A percentile compares a stretch with the other conserved stretches of the same genome.
phyloP scores from a whole-genome alignment of 2,888 invertebrate species.

The Unio delphinus region DNA sequence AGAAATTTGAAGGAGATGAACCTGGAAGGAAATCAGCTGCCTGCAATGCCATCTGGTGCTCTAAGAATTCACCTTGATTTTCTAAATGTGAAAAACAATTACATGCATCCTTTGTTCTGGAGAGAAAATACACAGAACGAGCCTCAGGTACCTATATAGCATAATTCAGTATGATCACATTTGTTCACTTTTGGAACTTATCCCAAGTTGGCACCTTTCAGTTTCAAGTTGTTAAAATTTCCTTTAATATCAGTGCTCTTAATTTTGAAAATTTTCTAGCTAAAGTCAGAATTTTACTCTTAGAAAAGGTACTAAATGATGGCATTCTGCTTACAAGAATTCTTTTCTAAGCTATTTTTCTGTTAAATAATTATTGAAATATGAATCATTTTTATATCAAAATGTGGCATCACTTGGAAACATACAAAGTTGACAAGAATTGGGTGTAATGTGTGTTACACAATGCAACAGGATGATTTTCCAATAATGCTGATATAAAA shows the following conservation, averaged over 20 bases:
- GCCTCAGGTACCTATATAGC: constrained; percentile 56
- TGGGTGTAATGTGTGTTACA: not conserved
- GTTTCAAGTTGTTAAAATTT: too few relatives aligned
- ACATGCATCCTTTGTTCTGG: constrained; percentile 71
- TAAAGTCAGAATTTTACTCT: not conserved
- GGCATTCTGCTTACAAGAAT: not conserved
- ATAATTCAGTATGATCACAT: too few relatives aligned
- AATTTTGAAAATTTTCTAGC: not conserved
- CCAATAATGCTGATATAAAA: not conserved
- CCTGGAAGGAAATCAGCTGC: constrained; percentile 68
- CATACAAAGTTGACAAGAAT: not conserved
- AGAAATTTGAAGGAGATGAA: constrained; percentile 63
- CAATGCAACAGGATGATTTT: not conserved
- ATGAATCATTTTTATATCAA: not conserved
- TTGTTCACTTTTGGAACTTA: too few relatives aligned
- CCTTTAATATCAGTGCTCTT: too few relatives aligned
- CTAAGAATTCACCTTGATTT: constrained; percentile 50
- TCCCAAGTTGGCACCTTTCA: too few relatives aligned
- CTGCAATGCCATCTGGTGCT: constrained; percentile 62
- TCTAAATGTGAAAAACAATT: constrained; percentile 67
- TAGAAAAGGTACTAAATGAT: not conserved
- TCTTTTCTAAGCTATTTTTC: too few relatives aligned
- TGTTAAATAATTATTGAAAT: not conserved
- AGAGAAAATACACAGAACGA: constrained; percentile 59
- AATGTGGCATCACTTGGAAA: not conserved